A percentile compares a stretch with the other conserved stretches of the same genome.
phyloP scores from a whole-genome alignment of 2,888 invertebrate genomes.

The Neuroscelio doddi region DNA sequence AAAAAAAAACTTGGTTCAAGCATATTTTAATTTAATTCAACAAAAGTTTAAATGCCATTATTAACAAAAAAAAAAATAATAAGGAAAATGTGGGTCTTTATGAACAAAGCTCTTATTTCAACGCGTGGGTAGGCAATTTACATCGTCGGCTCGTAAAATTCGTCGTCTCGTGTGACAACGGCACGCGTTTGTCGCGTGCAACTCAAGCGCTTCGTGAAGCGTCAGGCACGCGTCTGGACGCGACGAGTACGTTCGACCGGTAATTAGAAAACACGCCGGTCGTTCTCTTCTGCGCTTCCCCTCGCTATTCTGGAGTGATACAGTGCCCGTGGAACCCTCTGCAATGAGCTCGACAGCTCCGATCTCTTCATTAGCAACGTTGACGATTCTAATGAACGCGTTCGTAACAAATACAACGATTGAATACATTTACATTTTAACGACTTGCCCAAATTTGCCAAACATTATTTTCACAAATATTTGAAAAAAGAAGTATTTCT shows the following conservation, averaged over 20 bases:
- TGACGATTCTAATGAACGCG: too few relatives aligned
- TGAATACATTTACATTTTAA: too few relatives aligned
- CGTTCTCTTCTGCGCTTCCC: constrained; percentile 15
- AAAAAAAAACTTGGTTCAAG: too few relatives aligned
- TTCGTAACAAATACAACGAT: too few relatives aligned
- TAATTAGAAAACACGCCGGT: constrained; percentile 25
- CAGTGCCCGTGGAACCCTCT: constrained; percentile 7
- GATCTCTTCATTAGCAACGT: constrained; percentile 17
- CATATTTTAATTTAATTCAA: too few relatives aligned
- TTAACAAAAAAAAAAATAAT: too few relatives aligned
- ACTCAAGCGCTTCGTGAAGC: too few relatives aligned
- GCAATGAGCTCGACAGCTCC: constrained; percentile 7
- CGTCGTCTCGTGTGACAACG: constrained; percentile 10
- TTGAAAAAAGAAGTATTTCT: too few relatives aligned
- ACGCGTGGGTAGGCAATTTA: constrained; percentile 22
- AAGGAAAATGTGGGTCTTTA: background rate
- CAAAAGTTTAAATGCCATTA: too few relatives aligned
- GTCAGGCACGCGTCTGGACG: constrained; percentile 3
- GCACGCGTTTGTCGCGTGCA: constrained; percentile 27
- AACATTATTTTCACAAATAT: too few relatives aligned
- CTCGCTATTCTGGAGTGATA: constrained; percentile 12
- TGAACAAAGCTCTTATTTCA: too few relatives aligned
- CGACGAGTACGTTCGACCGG: constrained; percentile 11
- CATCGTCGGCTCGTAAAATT: background rate
- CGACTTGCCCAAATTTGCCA: too few relatives aligned